Conservation (phyloP, 2,888 invertebrate species). For the Isoperla grammatica region DNA sequence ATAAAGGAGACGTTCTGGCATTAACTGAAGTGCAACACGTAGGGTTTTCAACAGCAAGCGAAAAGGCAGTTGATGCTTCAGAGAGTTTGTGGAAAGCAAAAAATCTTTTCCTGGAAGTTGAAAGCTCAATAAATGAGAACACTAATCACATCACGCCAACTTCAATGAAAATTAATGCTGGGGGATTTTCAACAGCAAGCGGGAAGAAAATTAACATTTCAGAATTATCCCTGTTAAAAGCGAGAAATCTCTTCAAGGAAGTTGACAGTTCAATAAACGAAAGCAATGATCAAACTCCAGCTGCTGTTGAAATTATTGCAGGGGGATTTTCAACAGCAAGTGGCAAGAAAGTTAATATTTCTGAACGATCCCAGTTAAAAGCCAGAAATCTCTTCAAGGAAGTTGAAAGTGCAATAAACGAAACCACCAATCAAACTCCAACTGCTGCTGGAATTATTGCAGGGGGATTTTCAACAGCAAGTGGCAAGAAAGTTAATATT, state of each 20-base stretch:
- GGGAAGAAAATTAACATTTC: slow-evolving; percentile 44
- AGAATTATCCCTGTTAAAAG: slow-evolving; percentile 43
- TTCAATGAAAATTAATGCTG: too few relatives aligned
- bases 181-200: slow-evolving; percentile 35
- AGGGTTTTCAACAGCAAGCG: neutral
- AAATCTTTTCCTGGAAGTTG: slow-evolving; percentile 38
- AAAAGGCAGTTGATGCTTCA: neutral
- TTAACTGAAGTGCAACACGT: too few relatives aligned
- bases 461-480: slow-evolving; percentile 39
- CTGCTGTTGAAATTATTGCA: slow-evolving; percentile 29
- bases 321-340: slow-evolving; percentile 41
- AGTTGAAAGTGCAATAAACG: slow-evolving; percentile 30
- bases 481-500: slow-evolving; percentile 34
- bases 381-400: slow-evolving; percentile 39
- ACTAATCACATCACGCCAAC: neutral
- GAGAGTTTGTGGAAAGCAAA: slow-evolving; percentile 33
- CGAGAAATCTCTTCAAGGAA: slow-evolving; percentile 36
- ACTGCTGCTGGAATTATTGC: neutral
- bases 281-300: neutral
- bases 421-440: slow-evolving; percentile 1
- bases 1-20: too few relatives aligned
- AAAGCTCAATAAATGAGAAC: neutral
- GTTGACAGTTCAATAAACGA: slow-evolving; percentile 37
- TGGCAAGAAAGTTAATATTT: slow-evolving; percentile 42
- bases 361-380: slow-evolving; percentile 38